Evolutionary conservation across 2,888 invertebrate species (phyloP).

Genomic region (Elegia similella): DNA sequence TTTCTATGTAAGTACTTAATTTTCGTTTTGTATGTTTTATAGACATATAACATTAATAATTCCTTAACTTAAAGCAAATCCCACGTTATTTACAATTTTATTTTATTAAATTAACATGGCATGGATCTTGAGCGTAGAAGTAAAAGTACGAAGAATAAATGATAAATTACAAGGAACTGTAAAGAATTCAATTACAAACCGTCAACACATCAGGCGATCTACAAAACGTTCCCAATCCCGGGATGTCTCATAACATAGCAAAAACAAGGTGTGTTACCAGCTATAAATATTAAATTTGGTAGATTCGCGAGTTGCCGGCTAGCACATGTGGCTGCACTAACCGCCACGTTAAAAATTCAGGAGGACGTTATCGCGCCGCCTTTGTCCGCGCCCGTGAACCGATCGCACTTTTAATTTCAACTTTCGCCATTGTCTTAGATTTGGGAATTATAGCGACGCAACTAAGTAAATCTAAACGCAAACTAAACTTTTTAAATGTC

Average conservation of each 20-base stretch:
- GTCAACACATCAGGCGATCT: constrained; percentile 18
- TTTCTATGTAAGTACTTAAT: no score
- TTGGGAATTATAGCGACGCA: background rate
- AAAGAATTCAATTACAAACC: constrained; percentile 28
- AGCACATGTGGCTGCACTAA: constrained; percentile 69
- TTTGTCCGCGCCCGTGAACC: constrained; percentile 44
- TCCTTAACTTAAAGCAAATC: no score
- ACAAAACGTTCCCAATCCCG: constrained; percentile 38
- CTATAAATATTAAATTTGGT: constrained; percentile 77
- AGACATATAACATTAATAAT: no score
- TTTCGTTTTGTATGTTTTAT: no score
- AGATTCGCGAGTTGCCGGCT: constrained; percentile 62
- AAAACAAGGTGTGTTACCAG: constrained; percentile 62
- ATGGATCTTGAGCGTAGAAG: no score
- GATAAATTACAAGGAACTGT: background rate
- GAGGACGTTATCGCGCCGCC: constrained; percentile 53
- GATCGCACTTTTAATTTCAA: constrained; percentile 34
- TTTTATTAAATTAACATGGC: no score
- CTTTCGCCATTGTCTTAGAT: background rate
- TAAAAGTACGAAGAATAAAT: background rate
- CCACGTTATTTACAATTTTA: no score
- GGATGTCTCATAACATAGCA: constrained; percentile 56
- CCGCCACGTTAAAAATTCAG: constrained; percentile 72
- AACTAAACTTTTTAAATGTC: no score
- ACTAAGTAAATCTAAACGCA: no score